These are phyloP conservation scores for Larimichthys crocea DNA, from an alignment of 2,113 vertebrate genomes.

Conservation along the genomic window DNA sequence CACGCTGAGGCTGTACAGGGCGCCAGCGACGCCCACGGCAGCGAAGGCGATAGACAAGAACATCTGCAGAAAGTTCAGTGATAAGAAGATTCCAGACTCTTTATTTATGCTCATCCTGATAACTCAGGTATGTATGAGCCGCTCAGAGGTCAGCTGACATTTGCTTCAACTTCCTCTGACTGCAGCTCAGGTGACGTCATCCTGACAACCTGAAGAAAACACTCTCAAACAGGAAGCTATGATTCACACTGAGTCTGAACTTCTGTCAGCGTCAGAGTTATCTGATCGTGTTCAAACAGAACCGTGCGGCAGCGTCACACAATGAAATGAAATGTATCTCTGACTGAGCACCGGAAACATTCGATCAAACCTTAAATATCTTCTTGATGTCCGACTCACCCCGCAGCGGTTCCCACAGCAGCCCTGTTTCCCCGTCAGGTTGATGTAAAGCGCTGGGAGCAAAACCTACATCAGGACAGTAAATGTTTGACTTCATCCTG, in stretches of 20 bases:
- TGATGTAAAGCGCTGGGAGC: slow-evolving; percentile 84
- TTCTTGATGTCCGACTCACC: slow-evolving; percentile 73
- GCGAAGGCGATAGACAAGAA: slow-evolving; percentile 85
- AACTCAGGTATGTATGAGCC: neutral
- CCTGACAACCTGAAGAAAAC: neutral
- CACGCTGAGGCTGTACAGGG: slow-evolving; percentile 81
- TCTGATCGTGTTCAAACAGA: too few relatives aligned
- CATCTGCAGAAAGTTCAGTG: slow-evolving; percentile 77
- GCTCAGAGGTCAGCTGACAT: neutral
- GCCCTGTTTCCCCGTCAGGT: slow-evolving; percentile 81
- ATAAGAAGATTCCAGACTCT: slow-evolving; percentile 17
- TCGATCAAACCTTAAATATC: too few relatives aligned
- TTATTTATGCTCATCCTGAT: too few relatives aligned
- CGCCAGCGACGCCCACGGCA: slow-evolving; percentile 79
- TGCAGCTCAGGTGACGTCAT: neutral
- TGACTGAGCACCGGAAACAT: neutral
- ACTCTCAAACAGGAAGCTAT: neutral
- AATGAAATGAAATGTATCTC: too few relatives aligned
- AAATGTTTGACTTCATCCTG: neutral
- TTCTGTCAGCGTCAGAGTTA: neutral
- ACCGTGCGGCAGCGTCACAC: too few relatives aligned
- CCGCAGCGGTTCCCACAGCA: slow-evolving; percentile 87
- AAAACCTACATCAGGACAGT: slow-evolving; percentile 76
- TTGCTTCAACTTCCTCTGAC: neutral
- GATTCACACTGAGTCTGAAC: too few relatives aligned